phyloP scores from a whole-genome alignment of 2,113 vertebrate species.

The Solea senegalensis region DNA sequence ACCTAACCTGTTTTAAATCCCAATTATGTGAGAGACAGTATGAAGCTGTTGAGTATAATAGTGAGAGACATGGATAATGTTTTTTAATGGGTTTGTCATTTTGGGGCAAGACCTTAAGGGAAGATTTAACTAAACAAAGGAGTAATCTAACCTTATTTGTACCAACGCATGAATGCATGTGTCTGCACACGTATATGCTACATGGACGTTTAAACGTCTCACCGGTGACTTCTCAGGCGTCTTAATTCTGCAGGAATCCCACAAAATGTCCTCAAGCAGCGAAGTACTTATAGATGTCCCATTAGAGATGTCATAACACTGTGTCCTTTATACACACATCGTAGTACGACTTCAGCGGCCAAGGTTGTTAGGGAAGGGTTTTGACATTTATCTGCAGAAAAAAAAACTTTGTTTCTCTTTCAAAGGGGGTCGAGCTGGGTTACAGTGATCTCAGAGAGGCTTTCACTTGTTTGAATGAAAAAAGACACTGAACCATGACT shows the following conservation, averaged over 20 bases:
- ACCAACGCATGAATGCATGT: background rate
- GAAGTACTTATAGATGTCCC: conserved; percentile 24
- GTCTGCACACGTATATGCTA: background rate
- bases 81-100: too few species aligned
- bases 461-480: conserved; percentile 5
- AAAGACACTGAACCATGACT: conserved; percentile 3
- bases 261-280: conserved; percentile 25
- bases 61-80: too few species aligned
- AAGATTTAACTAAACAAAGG: background rate
- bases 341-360: conserved; percentile 18
- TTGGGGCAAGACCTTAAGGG: background rate
- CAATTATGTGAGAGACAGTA: too few species aligned
- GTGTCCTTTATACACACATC: conserved; percentile 26
- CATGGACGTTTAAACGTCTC: conserved; percentile 1
- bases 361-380: conserved; percentile 34
- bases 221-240: conserved; percentile 14
- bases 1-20: too few species aligned
- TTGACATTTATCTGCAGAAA: conserved; percentile 47
- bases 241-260: conserved; percentile 7
- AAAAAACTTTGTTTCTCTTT: conserved; percentile 34
- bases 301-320: conserved; percentile 48
- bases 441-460: conserved; percentile 42
- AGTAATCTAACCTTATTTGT: background rate
- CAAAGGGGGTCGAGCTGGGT: conserved; percentile 30
- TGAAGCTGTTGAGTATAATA: too few species aligned